Evolutionary conservation across 2,888 invertebrate species (phyloP).

Genomic region (Andrena haemorrhoa): DNA sequence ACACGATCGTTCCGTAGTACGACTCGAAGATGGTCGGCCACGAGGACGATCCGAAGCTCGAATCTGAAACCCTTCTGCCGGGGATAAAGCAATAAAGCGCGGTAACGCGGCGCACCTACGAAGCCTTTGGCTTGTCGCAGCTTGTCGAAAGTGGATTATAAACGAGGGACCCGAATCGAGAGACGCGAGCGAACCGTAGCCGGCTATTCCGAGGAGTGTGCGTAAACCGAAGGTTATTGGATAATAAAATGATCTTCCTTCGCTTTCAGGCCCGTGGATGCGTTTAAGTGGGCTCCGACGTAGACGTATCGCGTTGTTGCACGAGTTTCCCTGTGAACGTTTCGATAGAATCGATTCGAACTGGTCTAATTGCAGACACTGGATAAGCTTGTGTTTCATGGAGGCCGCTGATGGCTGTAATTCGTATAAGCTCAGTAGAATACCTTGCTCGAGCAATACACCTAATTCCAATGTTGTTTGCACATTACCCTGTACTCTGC

Average conservation of each 20-base stretch:
- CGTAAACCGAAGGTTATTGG: conserved; percentile 37
- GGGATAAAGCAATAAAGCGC: conserved; percentile 34
- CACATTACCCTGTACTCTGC: no score
- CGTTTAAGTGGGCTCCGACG: neutral
- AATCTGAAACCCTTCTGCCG: neutral
- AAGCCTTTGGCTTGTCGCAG: conserved; percentile 31
- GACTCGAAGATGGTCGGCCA: conserved; percentile 1
- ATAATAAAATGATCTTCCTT: conserved; percentile 11
- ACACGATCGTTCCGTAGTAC: conserved; percentile 1
- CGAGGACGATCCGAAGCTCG: conserved; percentile 8
- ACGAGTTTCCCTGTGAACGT: conserved; percentile 14
- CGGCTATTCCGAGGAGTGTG: conserved; percentile 5
- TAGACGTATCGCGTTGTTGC: neutral
- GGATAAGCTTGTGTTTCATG: neutral
- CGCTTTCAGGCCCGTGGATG: neutral
- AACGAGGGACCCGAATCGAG: conserved; percentile 27
- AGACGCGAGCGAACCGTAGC: neutral
- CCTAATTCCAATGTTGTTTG: no score
- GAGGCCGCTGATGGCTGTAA: neutral
- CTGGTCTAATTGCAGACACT: conserved; percentile 28
- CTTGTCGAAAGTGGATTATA: conserved; percentile 43
- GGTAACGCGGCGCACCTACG: conserved; percentile 9
- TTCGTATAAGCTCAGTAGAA: no score
- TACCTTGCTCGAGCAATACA: no score
- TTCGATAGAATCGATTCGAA: conserved; percentile 16